Base-by-base conservation (phyloP, 2,888 invertebrate species). In the Nomada ruficornis region DNA sequence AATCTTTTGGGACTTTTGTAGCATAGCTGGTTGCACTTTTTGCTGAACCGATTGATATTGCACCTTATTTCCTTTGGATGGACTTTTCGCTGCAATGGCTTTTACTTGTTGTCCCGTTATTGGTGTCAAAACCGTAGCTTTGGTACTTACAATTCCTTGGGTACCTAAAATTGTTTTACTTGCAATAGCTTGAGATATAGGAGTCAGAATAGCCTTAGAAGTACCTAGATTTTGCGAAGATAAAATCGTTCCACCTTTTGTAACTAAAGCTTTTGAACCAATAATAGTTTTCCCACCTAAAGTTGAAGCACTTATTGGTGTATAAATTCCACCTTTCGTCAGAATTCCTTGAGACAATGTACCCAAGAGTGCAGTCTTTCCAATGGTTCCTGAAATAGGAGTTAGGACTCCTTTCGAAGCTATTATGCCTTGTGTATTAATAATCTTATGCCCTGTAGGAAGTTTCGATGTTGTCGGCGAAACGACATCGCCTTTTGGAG, bases 41-140 rank as follows among this genome's bases (percentile, higher is more conserved):
- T 90, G 91, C 62, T 91, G 91, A 0, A 91, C 81, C 29, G 90
- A 88, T 82, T 94, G 92, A 79, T 92, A 92, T 59, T 93, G 92
- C 26, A 92, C 80, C 75, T 91, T 91, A 26, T 85, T 86, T 44
- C 89, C 85, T 78, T 87, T 86, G 1, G 77, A 77, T 36, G 92
- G 88, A 67, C 88, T 91, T 50, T 93, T 93, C 1, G 93, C 91
- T 62, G 94, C 93, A 2, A 94, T 88, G 11, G 92, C 93, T 89
- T 93, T 93, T 11, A 94, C 92, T 85, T 93, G 94, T 42, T 94
- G 93, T 1, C 93, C 91, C 26, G 93, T 94, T 57, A 94, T 92
- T 2, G 94, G 94, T 9, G 94, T 93, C 5, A 94, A 78, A 42
- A 94, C 89, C 18, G 93, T 91, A 57, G 91, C 91, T 83, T 91